A percentile compares a stretch with the other conserved stretches of the same genome.
Evolutionary conservation across 2,797 vertebrate genomes (phyloP).

Genomic region (Lutjanus argentimaculatus): DNA sequence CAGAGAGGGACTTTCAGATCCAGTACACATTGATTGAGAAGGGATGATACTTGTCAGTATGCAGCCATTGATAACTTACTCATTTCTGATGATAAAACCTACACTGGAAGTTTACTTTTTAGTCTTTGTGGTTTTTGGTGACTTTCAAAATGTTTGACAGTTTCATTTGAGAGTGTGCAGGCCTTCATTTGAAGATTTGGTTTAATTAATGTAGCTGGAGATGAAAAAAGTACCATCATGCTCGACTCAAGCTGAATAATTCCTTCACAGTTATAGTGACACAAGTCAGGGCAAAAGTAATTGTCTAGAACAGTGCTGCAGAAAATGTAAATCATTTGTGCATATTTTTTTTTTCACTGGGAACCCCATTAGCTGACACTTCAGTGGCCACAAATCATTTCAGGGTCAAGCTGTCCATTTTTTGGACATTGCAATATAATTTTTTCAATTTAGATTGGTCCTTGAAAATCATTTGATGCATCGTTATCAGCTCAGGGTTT

Average conservation of each 20-base stretch:
- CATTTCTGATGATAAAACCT: conserved; percentile 43
- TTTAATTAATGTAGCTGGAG: conserved; percentile 45
- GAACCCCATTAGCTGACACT: conserved; percentile 15
- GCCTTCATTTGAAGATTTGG: conserved; percentile 33
- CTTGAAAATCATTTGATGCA: neutral
- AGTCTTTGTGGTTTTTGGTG: conserved; percentile 41
- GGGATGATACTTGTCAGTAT: too few relatives aligned
- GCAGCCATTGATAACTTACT: neutral
- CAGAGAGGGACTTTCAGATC: too few relatives aligned
- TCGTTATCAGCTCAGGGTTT: neutral
- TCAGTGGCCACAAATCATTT: conserved; percentile 19
- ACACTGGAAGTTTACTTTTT: conserved; percentile 48
- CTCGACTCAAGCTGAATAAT: conserved; percentile 45
- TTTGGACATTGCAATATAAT: conserved; percentile 22
- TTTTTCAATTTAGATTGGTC: neutral
- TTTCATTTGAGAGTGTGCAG: conserved; percentile 48
- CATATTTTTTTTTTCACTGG: conserved; percentile 6
- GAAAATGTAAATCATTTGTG: conserved; percentile 15
- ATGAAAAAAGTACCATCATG: conserved; percentile 25
- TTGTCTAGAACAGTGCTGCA: conserved; percentile 14
- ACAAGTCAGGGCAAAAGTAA: conserved; percentile 31
- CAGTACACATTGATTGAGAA: too few relatives aligned
- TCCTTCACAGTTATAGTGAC: conserved; percentile 40
- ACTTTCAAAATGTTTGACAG: conserved; percentile 41
- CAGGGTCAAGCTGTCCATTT: neutral